Conservation (phyloP, 1,140 invertebrate genomes). For the Zaprionus camerounensis region DNA sequence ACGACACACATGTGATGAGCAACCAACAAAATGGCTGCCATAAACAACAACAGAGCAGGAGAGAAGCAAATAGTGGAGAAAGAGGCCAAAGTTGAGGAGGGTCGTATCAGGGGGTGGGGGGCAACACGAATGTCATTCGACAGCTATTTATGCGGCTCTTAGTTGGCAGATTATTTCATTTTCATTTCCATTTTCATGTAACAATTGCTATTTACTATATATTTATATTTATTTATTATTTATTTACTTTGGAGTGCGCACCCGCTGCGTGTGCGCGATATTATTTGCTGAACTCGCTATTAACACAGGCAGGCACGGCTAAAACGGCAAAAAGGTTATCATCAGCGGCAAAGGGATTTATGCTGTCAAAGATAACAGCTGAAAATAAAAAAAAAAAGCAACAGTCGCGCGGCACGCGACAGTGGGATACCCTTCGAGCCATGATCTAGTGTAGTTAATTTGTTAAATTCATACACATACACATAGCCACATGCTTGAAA, state of each 20-base stretch:
- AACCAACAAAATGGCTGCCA: constrained; percentile 61
- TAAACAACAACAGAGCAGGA: constrained; percentile 44
- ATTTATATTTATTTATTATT: constrained; percentile 73
- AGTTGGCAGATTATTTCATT: constrained; percentile 81
- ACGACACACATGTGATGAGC: background rate
- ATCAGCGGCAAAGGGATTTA: background rate
- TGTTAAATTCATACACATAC: too few relatives aligned
- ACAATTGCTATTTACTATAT: constrained; percentile 58
- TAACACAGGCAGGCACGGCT: constrained; percentile 23
- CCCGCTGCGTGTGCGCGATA: constrained; percentile 62
- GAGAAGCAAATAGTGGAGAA: background rate
- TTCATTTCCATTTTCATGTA: constrained; percentile 73
- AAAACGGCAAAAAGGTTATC: background rate
- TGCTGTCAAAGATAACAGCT: background rate
- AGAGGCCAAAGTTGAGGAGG: background rate
- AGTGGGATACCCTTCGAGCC: too few relatives aligned
- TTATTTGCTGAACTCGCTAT: constrained; percentile 58
- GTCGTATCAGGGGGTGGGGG: constrained; percentile 5
- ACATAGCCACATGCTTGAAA: too few relatives aligned
- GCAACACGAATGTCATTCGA: constrained; percentile 71
- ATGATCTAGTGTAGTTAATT: too few relatives aligned
- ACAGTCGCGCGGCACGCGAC: too few relatives aligned
- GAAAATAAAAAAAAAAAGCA: too few relatives aligned
- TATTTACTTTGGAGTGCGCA: constrained; percentile 47
- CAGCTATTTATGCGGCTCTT: constrained; percentile 77